Evolutionary conservation across 2,888 invertebrate genomes (phyloP).

Genomic region (Ophion obscuratus): DNA sequence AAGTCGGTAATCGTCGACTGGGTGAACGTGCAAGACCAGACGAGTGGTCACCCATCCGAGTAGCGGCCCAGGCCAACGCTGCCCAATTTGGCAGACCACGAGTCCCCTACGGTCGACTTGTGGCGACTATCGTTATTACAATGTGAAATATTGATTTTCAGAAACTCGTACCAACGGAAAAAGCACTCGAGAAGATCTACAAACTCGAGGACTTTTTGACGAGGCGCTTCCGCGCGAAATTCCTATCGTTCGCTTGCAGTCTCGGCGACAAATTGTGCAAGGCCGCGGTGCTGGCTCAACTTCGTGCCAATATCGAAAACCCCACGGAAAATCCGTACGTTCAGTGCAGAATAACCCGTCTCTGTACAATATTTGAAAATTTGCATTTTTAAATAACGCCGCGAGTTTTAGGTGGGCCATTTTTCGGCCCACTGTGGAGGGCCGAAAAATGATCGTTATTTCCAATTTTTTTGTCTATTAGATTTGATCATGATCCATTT

Average conservation of each 20-base stretch:
- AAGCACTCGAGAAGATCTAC: constrained; percentile 47
- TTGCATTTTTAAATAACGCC: no score
- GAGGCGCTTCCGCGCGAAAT: constrained; percentile 75
- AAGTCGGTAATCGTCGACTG: no score
- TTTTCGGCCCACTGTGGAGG: no score
- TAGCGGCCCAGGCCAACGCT: no score
- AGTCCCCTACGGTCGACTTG: no score
- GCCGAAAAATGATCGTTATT: no score
- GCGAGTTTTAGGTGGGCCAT: no score
- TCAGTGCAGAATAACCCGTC: neutral
- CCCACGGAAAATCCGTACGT: constrained; percentile 67
- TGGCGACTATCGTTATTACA: neutral
- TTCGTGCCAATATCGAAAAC: constrained; percentile 63
- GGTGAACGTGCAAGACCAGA: no score
- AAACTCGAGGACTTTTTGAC: constrained; percentile 75
- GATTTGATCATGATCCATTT: no score
- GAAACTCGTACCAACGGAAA: constrained; percentile 57
- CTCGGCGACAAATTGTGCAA: constrained; percentile 81
- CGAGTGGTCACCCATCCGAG: no score
- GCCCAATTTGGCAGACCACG: no score
- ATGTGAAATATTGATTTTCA: constrained; percentile 8
- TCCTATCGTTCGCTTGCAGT: constrained; percentile 81
- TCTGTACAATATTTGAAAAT: neutral
- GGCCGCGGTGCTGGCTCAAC: constrained; percentile 73
- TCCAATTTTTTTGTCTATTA: no score